Conservation (phyloP, 2,888 invertebrate species). For the Mythimna lalbum region DNA sequence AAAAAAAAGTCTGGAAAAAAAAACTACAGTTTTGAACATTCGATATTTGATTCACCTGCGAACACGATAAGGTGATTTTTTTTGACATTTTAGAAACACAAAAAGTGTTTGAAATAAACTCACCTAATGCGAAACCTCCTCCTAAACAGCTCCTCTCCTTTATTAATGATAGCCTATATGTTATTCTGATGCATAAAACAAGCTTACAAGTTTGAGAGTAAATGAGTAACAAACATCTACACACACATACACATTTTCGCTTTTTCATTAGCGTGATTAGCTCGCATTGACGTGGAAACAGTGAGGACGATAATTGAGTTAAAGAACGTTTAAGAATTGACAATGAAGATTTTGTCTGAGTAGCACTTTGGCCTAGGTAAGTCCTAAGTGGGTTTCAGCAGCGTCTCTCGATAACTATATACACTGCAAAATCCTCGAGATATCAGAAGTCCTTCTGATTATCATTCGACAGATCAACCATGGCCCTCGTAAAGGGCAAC, state of each 20-base stretch:
- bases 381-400: background rate
- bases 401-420: background rate
- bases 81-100: conserved; percentile 1
- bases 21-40: background rate
- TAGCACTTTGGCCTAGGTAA: background rate
- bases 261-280: background rate
- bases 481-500: too few species aligned
- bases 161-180: too few species aligned
- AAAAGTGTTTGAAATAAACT: background rate
- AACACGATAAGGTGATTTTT: background rate
- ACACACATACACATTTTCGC: too few species aligned
- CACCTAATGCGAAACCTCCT: background rate
- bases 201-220: too few species aligned
- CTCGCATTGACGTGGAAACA: background rate
- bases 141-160: background rate
- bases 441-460: background rate
- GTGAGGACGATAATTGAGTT: background rate
- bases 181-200: too few species aligned
- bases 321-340: background rate
- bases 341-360: background rate
- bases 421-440: background rate
- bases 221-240: too few species aligned
- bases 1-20: conserved; percentile 15
- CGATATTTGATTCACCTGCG: background rate
- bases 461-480: too few species aligned